Base-by-base conservation (phyloP, 2,888 invertebrate species). In the Teinopalpus imperialis region DNA sequence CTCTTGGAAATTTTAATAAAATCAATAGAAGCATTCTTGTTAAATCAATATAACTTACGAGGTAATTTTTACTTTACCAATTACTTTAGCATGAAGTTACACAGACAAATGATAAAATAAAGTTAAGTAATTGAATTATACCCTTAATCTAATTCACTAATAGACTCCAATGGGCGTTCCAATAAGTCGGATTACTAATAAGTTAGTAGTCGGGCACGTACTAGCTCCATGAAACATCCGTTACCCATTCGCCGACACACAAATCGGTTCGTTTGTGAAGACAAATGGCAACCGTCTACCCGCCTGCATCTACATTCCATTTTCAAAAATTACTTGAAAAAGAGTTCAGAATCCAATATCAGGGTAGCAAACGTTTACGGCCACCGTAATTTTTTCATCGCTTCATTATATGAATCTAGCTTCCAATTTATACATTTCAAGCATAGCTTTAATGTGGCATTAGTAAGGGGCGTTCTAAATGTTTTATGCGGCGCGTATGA, bases 221-320 rank as follows among this genome's bases (percentile, higher is more conserved):
- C 74, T n/a, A n/a, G n/a, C 76, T 73, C 63, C 66, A 62, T 67
- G 73, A 68, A 71, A 77, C 85, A 83, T 87, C 75, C 79, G 82
- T 85, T 83, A 83, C 75, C 74, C 77, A 74, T 78, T 75, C 74
- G 74, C 73, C 73, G 72, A 85, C 86, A 83, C 86, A 81, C 85
- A 80, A 78, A 82, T 85, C 86, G 85, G 77, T 83, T 80, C 82
- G 78, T 87, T 88, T 86, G 81, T 75, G 66, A 82, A 88, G 87
- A 88, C 76, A 83, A 87, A 88, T 87, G 78, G 75, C 63, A 57
- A 53, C 69, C 65, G 76, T 71, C 76, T 77, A 68, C 71, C 61
- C 61, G 66, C 67, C 63, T 69, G 69, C 69, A 70, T 69, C 66
- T 66, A 75, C 75, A 71, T 73, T 74, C 74, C 69, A 75, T 79